Percentiles rank a stretch among this genome's conserved stretches.
phyloP scores from a whole-genome alignment of 1,140 invertebrate genomes.

The Drosophila auraria region DNA sequence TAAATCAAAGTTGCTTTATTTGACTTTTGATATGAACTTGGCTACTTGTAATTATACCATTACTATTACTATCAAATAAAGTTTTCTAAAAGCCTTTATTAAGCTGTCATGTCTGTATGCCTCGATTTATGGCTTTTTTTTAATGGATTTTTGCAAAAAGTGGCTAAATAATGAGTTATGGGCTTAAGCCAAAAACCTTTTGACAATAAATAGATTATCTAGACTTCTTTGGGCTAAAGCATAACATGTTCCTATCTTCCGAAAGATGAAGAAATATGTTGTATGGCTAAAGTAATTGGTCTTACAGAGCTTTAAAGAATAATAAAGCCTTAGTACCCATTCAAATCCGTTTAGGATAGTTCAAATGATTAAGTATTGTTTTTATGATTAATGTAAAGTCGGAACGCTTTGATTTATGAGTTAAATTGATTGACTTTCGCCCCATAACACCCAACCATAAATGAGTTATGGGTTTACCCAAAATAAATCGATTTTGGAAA shows the following conservation, averaged over 20 bases:
- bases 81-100: background rate
- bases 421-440: conserved; percentile 31
- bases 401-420: conserved; percentile 20
- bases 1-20: background rate
- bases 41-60: too few relatives aligned
- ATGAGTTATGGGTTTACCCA: conserved; percentile 13
- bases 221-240: background rate
- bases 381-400: conserved; percentile 6
- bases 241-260: background rate
- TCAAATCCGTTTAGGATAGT: background rate
- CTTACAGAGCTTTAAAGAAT: background rate
- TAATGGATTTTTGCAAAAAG: background rate
- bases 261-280: too few relatives aligned
- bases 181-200: too few relatives aligned
- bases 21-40: background rate
- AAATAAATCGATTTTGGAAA: conserved; percentile 11
- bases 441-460: conserved; percentile 14
- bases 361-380: conserved; percentile 7
- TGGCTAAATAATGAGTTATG: background rate
- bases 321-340: conserved; percentile 1
- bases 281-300: conserved; percentile 1
- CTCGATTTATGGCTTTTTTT: background rate
- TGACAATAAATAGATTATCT: background rate
- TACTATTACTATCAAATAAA: background rate
- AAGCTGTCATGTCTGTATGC: background rate